Conservation (phyloP, 92 coral and sea anemone species). For the Scolanthus callimorphus region DNA sequence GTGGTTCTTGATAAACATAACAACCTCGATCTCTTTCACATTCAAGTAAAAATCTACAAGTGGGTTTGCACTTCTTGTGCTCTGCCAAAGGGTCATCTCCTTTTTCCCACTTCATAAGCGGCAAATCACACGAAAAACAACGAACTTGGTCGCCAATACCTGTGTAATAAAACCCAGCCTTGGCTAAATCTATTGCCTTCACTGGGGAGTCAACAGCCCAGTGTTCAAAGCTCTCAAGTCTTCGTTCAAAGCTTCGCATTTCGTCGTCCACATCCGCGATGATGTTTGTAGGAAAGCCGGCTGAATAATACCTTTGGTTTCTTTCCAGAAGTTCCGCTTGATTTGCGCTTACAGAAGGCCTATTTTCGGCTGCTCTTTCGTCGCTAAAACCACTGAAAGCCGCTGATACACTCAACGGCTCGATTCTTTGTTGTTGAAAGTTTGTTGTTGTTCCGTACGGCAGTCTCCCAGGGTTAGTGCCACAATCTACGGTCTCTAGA, state of each 20-base stretch:
- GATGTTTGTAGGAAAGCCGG: not conserved
- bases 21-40: slow-evolving; percentile 23
- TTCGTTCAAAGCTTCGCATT: slow-evolving; percentile 64
- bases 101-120: slow-evolving; percentile 55
- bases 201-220: slow-evolving; percentile 75
- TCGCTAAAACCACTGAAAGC: not conserved
- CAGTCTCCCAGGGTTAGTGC: too few relatives aligned
- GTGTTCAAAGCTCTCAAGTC: slow-evolving; percentile 56
- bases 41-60: slow-evolving; percentile 55
- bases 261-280: slow-evolving; percentile 52
- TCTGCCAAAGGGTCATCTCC: slow-evolving; percentile 78
- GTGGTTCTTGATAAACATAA: slow-evolving; percentile 34
- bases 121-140: slow-evolving; percentile 79
- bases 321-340: not conserved
- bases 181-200: slow-evolving; percentile 60
- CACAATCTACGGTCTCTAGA: too few relatives aligned
- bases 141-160: slow-evolving; percentile 74
- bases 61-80: slow-evolving; percentile 38
- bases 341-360: not conserved
- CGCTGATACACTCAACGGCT: too few relatives aligned
- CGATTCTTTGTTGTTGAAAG: too few relatives aligned
- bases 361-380: not conserved
- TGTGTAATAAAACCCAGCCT: slow-evolving; percentile 74
- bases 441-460: too few relatives aligned
- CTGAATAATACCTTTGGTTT: too few relatives aligned